phyloP scores from a whole-genome alignment of 1,140 invertebrate genomes.

The Caenorhabditis latens region DNA sequence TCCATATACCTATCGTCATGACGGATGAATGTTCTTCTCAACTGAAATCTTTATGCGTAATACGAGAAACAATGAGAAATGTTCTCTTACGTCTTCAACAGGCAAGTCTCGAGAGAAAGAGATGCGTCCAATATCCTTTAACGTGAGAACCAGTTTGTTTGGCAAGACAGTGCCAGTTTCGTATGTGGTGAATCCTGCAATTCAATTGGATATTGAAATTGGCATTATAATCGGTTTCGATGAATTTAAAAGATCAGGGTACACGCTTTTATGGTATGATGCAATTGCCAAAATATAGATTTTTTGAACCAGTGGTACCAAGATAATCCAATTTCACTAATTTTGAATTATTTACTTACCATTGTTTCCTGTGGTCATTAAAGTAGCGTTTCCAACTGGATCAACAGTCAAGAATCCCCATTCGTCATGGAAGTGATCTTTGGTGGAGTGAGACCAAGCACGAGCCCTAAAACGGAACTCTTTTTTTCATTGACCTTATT shows the following conservation, averaged over 20 bases:
- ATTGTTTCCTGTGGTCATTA: slow-evolving; percentile 78
- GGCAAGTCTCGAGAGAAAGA: slow-evolving; percentile 77
- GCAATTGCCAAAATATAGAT: too few relatives aligned
- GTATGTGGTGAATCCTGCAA: slow-evolving; percentile 77
- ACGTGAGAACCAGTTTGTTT: slow-evolving; percentile 73
- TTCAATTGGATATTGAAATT: slow-evolving; percentile 21
- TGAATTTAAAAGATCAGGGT: too few relatives aligned
- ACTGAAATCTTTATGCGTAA: slow-evolving; percentile 63
- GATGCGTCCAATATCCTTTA: slow-evolving; percentile 78
- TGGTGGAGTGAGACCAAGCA: slow-evolving; percentile 77
- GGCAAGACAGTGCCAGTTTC: slow-evolving; percentile 74
- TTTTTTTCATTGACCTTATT: background rate
- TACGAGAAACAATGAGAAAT: background rate
- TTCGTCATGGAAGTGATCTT: slow-evolving; percentile 78
- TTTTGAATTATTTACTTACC: slow-evolving; percentile 60
- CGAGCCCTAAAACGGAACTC: slow-evolving; percentile 71
- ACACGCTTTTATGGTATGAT: too few relatives aligned
- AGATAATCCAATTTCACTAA: too few relatives aligned
- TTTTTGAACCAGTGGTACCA: too few relatives aligned
- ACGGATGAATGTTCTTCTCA: slow-evolving; percentile 77
- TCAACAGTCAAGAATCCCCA: slow-evolving; percentile 78
- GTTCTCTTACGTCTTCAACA: slow-evolving; percentile 75
- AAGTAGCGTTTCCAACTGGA: slow-evolving; percentile 74
- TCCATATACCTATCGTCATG: slow-evolving; percentile 77
- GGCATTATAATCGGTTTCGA: slow-evolving; percentile 17